Conservation (phyloP, 2,888 invertebrate genomes). For the Seira sanloemensis region DNA sequence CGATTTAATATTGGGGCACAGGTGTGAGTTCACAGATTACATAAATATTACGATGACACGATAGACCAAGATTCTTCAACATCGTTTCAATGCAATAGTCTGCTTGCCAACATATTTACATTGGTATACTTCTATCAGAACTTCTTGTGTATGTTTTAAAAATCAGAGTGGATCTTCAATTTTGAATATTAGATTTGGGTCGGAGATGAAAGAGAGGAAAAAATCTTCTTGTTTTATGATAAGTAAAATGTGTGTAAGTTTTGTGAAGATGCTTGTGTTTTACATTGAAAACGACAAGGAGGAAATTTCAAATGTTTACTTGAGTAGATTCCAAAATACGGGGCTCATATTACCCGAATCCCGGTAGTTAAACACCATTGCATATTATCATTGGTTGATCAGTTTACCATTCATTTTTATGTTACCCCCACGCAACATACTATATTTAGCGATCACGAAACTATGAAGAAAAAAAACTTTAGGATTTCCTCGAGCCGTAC, state of each 20-base stretch:
- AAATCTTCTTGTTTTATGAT: not conserved
- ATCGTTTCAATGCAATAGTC: conserved; percentile 25
- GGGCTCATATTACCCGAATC: conserved; percentile 15
- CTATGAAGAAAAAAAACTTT: not conserved
- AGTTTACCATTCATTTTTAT: conserved; percentile 52
- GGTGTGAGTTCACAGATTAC: conserved; percentile 27
- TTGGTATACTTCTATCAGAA: too few relatives aligned
- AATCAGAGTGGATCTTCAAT: too few relatives aligned
- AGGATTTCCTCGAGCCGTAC: too few relatives aligned
- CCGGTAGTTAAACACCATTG: conserved; percentile 13
- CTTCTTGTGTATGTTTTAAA: too few relatives aligned
- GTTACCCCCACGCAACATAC: conserved; percentile 61
- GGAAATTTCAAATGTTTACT: too few relatives aligned
- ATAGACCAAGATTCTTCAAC: too few relatives aligned
- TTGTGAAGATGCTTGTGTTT: not conserved
- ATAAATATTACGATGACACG: conserved; percentile 27
- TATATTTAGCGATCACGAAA: conserved; percentile 59
- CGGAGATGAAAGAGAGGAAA: too few relatives aligned
- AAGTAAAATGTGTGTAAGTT: not conserved
- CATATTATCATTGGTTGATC: conserved; percentile 8
- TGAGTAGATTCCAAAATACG: too few relatives aligned
- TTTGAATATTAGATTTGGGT: too few relatives aligned
- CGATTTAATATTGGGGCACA: conserved; percentile 36
- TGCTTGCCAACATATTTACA: not conserved
- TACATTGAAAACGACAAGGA: too few relatives aligned